A percentile compares a stretch with the other conserved stretches of the same genome.
Conservation (phyloP, 2,113 vertebrate genomes). For the Gracilinanus agilis region DNA sequence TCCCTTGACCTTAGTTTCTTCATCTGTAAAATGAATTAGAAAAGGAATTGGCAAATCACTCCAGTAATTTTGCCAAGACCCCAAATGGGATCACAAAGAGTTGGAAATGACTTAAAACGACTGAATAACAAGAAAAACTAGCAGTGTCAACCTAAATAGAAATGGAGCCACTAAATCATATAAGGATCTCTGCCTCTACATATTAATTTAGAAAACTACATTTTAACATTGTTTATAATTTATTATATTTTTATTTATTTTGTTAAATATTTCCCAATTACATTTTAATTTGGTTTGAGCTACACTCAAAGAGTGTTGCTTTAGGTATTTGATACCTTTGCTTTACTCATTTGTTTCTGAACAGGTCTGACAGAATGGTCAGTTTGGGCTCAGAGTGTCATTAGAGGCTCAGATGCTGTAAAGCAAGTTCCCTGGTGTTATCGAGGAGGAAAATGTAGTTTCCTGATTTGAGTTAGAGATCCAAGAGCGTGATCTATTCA, state of each 20-base stretch:
- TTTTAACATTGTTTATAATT: not conserved
- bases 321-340: not conserved
- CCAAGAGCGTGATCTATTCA: not conserved
- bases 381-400: constrained; percentile 25
- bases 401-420: constrained; percentile 32
- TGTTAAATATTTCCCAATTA: not conserved
- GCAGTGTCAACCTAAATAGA: not conserved
- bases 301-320: not conserved
- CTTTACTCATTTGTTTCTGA: constrained; percentile 16
- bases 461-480: constrained; percentile 42
- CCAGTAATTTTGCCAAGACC: not conserved
- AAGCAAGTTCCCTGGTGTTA: not conserved
- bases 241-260: not conserved
- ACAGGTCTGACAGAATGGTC: constrained; percentile 49
- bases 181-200: not conserved
- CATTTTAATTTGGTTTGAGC: not conserved
- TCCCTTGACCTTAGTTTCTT: not conserved
- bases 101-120: not conserved
- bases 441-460: constrained; percentile 43
- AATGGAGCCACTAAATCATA: not conserved
- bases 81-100: not conserved
- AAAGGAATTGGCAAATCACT: not conserved
- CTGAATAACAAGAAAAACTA: not conserved
- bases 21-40: not conserved
- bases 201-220: not conserved